Evolutionary conservation across 2,113 vertebrate species (phyloP).

Genomic region (Uria lomvia): DNA sequence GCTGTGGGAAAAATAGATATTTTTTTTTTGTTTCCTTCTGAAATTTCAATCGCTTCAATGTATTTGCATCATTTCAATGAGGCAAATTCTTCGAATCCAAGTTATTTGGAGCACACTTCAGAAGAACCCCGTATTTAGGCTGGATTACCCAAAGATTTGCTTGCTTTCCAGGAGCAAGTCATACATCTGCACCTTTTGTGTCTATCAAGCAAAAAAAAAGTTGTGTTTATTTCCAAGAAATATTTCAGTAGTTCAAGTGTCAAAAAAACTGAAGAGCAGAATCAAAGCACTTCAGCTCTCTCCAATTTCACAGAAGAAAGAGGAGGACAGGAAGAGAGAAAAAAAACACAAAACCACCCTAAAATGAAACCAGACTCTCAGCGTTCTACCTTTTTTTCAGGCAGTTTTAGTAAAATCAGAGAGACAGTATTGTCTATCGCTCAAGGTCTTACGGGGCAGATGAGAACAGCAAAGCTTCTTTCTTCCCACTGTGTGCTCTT

Average conservation of each 20-base stretch:
- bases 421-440: not conserved
- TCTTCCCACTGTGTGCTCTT: not conserved
- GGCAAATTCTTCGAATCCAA: not conserved
- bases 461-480: not conserved
- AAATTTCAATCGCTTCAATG: not conserved
- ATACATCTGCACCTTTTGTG: not conserved
- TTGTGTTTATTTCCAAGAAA: not conserved
- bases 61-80: not conserved
- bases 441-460: not conserved
- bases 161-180: not conserved
- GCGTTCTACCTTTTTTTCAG: not conserved
- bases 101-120: not conserved
- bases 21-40: not conserved
- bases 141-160: not conserved
- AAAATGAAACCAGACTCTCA: not conserved
- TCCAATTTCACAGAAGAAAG: not conserved
- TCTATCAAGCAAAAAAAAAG: not conserved
- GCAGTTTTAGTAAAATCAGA: not conserved
- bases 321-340: not conserved
- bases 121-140: not conserved
- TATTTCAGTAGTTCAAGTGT: not conserved
- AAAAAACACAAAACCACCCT: not conserved
- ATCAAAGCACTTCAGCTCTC: not conserved
- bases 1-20: not conserved
- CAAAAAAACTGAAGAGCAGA: not conserved